Percentiles rank a stretch among this genome's conserved stretches.
Evolutionary conservation across 2,888 invertebrate species (phyloP).

Genomic region (Thecophora atra): DNA sequence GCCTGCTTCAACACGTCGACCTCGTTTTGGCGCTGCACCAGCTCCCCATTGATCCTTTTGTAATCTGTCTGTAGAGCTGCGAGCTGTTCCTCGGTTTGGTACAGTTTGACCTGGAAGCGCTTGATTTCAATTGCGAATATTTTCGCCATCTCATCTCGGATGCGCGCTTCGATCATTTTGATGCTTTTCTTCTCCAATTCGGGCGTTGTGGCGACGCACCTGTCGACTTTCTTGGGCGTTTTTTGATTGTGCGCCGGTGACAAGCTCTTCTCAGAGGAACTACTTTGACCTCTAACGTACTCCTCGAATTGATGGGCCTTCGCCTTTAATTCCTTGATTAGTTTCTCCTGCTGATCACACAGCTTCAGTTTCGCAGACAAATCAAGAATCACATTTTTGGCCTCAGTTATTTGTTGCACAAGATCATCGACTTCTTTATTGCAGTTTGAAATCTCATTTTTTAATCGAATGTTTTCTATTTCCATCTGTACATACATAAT

Average conservation of each 20-base stretch:
- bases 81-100: slow-evolving; percentile 60
- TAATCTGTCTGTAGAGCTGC: slow-evolving; percentile 55
- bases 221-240: slow-evolving; percentile 40
- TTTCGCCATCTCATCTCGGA: slow-evolving; percentile 75
- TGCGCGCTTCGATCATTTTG: slow-evolving; percentile 64
- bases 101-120: slow-evolving; percentile 65
- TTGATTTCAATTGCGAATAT: slow-evolving; percentile 73
- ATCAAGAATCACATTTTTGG: slow-evolving; percentile 56
- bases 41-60: slow-evolving; percentile 51
- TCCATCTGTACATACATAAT: slow-evolving; percentile 53
- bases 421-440: slow-evolving; percentile 57
- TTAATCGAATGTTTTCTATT: slow-evolving; percentile 60
- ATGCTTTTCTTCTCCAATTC: slow-evolving; percentile 60
- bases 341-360: slow-evolving; percentile 70
- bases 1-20: slow-evolving; percentile 63
- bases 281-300: slow-evolving; percentile 70
- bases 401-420: slow-evolving; percentile 57
- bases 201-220: slow-evolving; percentile 61
- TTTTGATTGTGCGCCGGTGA: slow-evolving; percentile 40
- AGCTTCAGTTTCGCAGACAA: slow-evolving; percentile 62
- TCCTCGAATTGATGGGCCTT: slow-evolving; percentile 74
- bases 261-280: slow-evolving; percentile 52
- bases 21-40: slow-evolving; percentile 59
- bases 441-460: slow-evolving; percentile 54
- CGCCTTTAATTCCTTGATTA: slow-evolving; percentile 71